Percentiles rank a stretch among this genome's conserved stretches.
These are phyloP conservation scores for Catostylus mosaicus DNA, from an alignment of 30 jellyfish, hydroid and myxozoan genomes.

Conservation along the genomic window DNA sequence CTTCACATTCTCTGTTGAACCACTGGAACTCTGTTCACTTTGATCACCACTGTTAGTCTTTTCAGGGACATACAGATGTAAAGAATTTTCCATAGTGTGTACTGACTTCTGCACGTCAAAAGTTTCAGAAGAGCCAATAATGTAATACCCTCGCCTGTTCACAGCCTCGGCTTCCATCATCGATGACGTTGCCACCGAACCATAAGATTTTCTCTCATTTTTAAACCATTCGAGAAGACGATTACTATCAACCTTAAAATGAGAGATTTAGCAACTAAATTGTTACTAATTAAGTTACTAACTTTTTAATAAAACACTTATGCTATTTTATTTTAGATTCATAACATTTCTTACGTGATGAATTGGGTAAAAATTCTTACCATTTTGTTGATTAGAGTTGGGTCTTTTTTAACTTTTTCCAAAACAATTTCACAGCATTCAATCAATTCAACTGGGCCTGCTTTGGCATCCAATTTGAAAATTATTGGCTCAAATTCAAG, in stretches of 20 bases:
- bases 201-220: constrained; percentile 70
- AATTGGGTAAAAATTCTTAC: too few species aligned
- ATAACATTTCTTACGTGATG: too few species aligned
- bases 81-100: constrained; percentile 25
- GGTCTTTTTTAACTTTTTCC: constrained; percentile 22
- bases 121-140: constrained; percentile 36
- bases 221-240: constrained; percentile 73
- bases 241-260: constrained; percentile 74
- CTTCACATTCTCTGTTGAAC: constrained; percentile 16
- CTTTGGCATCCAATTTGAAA: constrained; percentile 25
- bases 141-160: constrained; percentile 65
- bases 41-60: constrained; percentile 17
- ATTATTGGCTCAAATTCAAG: constrained; percentile 68
- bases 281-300: too few species aligned
- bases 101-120: constrained; percentile 22
- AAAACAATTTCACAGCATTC: constrained; percentile 44
- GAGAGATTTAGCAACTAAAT: too few species aligned
- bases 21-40: constrained; percentile 1
- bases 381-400: constrained; percentile 45
- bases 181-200: constrained; percentile 76
- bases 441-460: constrained; percentile 63
- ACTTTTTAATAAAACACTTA: too few species aligned
- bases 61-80: constrained; percentile 25
- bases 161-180: constrained; percentile 78
- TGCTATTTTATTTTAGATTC: too few species aligned